These are phyloP conservation scores for Ditula angustiorana DNA, from an alignment of 2,888 invertebrate genomes.

Conservation along the genomic window DNA sequence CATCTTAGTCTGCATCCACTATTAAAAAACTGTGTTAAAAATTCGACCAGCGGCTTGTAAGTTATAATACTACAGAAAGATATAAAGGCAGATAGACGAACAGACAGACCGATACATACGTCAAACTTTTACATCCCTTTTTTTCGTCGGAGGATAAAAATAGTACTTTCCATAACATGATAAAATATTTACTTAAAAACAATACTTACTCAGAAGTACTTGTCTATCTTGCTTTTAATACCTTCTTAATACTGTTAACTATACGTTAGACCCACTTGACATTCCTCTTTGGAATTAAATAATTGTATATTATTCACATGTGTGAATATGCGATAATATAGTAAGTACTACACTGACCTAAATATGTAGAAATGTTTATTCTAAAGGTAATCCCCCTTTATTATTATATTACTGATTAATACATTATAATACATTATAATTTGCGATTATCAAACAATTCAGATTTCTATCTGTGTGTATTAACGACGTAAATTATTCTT, in stretches of 20 bases:
- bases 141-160: no score
- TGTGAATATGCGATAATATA: slow-evolving; percentile 28
- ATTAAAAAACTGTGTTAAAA: no score
- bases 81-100: no score
- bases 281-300: slow-evolving; percentile 31
- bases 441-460: slow-evolving; percentile 26
- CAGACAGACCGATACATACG: no score
- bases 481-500: slow-evolving; percentile 32
- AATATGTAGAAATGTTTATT: slow-evolving; percentile 46
- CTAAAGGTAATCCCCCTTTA: slow-evolving; percentile 50
- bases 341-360: slow-evolving; percentile 49
- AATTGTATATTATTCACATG: slow-evolving; percentile 41
- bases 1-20: no score
- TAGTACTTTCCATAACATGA: neutral
- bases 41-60: no score
- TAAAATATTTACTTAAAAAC: neutral
- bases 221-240: slow-evolving; percentile 1
- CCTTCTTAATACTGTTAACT: slow-evolving; percentile 14
- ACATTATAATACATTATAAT: slow-evolving; percentile 3
- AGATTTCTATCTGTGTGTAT: slow-evolving; percentile 26
- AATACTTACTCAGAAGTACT: neutral
- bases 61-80: no score
- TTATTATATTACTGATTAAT: slow-evolving; percentile 43
- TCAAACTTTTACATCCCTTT: no score
- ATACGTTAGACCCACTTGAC: slow-evolving; percentile 20